These are phyloP conservation scores for Cyclophora punctaria DNA, from an alignment of 2,888 invertebrate species.

Conservation along the genomic window DNA sequence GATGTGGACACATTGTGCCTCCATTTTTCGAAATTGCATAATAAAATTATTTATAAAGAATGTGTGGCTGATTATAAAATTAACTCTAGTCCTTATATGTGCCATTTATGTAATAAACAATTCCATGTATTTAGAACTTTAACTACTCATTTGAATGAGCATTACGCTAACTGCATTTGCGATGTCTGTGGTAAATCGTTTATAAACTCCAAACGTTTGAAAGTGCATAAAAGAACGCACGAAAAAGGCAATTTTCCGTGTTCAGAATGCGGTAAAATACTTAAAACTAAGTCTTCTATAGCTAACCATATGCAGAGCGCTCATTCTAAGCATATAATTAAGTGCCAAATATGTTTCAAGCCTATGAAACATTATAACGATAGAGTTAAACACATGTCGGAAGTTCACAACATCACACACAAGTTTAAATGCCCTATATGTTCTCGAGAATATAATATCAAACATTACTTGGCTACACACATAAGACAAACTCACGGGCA, in stretches of 20 bases:
- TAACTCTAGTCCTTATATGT: slow-evolving; percentile 43
- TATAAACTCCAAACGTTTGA: slow-evolving; percentile 60
- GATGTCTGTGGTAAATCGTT: slow-evolving; percentile 69
- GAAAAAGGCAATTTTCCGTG: slow-evolving; percentile 58
- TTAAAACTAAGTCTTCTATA: slow-evolving; percentile 51
- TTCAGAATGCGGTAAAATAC: slow-evolving; percentile 44
- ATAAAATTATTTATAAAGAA: slow-evolving; percentile 50
- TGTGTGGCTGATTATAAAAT: slow-evolving; percentile 63
- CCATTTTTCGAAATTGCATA: slow-evolving; percentile 45
- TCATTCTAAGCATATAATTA: slow-evolving; percentile 50
- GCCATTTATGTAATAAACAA: slow-evolving; percentile 47
- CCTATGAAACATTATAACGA: slow-evolving; percentile 66
- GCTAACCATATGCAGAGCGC: slow-evolving; percentile 55
- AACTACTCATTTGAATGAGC: slow-evolving; percentile 64
- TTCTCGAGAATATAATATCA: slow-evolving; percentile 49
- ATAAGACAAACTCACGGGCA: slow-evolving; percentile 59
- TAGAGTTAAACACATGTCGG: slow-evolving; percentile 61
- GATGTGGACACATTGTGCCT: slow-evolving; percentile 41
- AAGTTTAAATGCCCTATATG: slow-evolving; percentile 55
- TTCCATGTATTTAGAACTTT: slow-evolving; percentile 59
- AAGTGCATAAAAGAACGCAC: slow-evolving; percentile 67
- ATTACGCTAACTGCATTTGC: slow-evolving; percentile 67
- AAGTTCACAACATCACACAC: slow-evolving; percentile 52
- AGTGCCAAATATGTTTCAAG: slow-evolving; percentile 55
- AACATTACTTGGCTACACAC: slow-evolving; percentile 60